Percentiles rank a stretch among this genome's conserved stretches.
Evolutionary conservation across 2,113 vertebrate genomes (phyloP).

Genomic region (Nipponia nippon): DNA sequence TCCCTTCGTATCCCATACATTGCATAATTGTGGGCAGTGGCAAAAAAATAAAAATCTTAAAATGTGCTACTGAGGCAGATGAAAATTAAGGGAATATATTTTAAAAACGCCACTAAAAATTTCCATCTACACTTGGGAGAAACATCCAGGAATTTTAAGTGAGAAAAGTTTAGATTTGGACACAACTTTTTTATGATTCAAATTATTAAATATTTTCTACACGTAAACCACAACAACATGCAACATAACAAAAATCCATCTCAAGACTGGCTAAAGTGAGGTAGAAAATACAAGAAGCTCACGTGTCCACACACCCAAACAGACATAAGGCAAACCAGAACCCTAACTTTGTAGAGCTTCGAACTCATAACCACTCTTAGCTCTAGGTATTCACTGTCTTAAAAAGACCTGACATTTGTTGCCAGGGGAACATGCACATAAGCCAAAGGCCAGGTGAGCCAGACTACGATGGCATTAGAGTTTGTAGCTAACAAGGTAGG

Average conservation of each 20-base stretch:
- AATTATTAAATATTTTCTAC: neutral
- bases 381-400: neutral
- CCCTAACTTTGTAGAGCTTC: neutral
- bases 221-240: neutral
- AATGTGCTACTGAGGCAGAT: no score
- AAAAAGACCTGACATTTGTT: neutral
- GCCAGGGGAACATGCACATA: neutral
- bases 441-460: neutral
- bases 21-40: neutral
- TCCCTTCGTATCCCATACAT: neutral
- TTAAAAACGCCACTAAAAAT: neutral
- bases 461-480: fast-evolving
- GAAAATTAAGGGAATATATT: neutral
- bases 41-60: neutral
- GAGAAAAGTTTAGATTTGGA: neutral
- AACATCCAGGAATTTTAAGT: neutral
- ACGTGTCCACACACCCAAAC: neutral
- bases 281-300: neutral
- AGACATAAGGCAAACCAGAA: neutral
- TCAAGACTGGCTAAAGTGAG: neutral
- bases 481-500: neutral
- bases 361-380: neutral
- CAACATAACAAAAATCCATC: neutral
- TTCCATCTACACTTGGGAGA: neutral
- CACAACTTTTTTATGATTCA: neutral